phyloP scores from a whole-genome alignment of 2,888 invertebrate species.

The Drepanosiphum platanoidis region DNA sequence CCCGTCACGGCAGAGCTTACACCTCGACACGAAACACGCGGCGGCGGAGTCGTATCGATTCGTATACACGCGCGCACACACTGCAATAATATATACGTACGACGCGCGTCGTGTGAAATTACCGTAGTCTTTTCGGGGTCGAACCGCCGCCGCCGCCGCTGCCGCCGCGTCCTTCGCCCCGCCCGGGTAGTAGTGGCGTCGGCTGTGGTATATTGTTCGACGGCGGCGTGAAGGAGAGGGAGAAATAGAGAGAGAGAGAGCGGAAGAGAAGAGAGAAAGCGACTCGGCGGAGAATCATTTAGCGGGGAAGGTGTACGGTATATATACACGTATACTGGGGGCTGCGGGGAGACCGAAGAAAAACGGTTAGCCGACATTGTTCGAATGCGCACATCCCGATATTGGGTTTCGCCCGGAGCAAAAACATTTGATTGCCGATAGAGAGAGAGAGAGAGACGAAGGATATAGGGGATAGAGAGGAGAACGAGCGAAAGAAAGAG shows the following conservation, averaged over 20 bases:
- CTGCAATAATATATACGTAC: neutral
- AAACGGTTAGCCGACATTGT: constrained; percentile 45
- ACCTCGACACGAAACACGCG: neutral
- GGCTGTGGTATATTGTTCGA: constrained; percentile 2
- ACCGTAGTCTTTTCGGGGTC: neutral
- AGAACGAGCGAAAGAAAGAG: neutral
- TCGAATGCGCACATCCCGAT: constrained; percentile 22
- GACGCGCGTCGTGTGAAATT: neutral
- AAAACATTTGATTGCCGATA: constrained; percentile 41
- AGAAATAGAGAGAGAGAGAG: neutral
- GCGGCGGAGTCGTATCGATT: constrained; percentile 17
- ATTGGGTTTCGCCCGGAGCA: constrained; percentile 48
- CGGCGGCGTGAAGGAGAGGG: neutral
- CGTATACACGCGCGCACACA: neutral
- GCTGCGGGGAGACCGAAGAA: neutral
- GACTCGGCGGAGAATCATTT: constrained; percentile 12
- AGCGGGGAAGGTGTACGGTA: neutral
- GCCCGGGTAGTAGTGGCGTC: neutral
- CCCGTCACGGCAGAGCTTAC: no score
- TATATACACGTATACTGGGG: no score
- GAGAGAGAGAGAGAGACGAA: neutral
- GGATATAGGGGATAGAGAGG: neutral
- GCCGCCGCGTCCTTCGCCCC: neutral
- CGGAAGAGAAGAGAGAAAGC: neutral
- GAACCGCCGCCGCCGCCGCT: neutral